phyloP scores from a whole-genome alignment of 2,888 invertebrate species.

The Kuschelorhynchus macadamiae region DNA sequence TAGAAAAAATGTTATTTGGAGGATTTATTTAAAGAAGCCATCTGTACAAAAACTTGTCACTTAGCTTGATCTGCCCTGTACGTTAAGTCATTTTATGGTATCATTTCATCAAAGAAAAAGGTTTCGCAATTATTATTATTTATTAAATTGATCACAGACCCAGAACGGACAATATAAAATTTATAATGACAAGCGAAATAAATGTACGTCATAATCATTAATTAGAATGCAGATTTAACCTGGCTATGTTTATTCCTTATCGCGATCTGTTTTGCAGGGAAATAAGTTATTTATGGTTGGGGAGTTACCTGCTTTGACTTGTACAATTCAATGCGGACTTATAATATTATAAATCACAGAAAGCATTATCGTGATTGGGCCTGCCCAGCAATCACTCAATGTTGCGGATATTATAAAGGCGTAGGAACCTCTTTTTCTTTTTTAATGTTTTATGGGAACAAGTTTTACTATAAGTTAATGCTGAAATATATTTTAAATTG shows the following conservation, averaged over 20 bases:
- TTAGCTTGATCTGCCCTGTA: no score
- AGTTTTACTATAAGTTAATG: conserved; percentile 15
- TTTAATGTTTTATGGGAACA: conserved; percentile 20
- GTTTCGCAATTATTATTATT: conserved; percentile 38
- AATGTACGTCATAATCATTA: conserved; percentile 52
- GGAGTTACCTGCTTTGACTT: conserved; percentile 48
- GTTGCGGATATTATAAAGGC: conserved; percentile 47
- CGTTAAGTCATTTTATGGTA: not conserved
- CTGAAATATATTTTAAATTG: conserved; percentile 22
- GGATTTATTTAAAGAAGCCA: no score
- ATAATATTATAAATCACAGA: conserved; percentile 51
- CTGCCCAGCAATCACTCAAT: conserved; percentile 54
- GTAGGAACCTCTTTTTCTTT: conserved; percentile 30
- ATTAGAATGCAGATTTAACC: conserved; percentile 51
- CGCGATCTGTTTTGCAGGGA: conserved; percentile 47
- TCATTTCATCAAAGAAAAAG: conserved; percentile 32
- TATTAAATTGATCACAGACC: conserved; percentile 47
- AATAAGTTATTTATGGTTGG: conserved; percentile 50
- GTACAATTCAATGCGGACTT: conserved; percentile 51
- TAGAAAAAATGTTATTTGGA: no score
- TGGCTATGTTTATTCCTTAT: conserved; percentile 48
- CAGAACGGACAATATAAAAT: conserved; percentile 50
- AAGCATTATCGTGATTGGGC: conserved; percentile 53
- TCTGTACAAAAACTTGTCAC: no score
- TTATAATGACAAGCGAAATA: conserved; percentile 50